Evolutionary conservation across 1,140 invertebrate genomes (phyloP).

Genomic region (Anastrepha ludens): DNA sequence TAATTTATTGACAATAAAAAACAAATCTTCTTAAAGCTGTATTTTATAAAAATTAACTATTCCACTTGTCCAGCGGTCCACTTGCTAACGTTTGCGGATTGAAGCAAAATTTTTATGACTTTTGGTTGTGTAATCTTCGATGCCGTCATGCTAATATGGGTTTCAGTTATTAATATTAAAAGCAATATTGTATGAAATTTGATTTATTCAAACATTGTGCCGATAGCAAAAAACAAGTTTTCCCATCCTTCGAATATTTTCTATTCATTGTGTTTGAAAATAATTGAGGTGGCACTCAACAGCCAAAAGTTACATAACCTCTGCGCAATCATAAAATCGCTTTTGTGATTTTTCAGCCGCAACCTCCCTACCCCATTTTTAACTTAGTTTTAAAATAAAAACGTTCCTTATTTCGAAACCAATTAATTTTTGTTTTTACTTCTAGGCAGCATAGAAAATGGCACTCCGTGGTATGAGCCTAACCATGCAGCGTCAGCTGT

Average conservation of each 20-base stretch:
- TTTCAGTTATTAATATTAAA: not conserved
- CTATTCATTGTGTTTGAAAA: not conserved
- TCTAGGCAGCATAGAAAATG: constrained; percentile 60
- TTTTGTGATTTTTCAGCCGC: not conserved
- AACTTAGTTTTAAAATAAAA: not conserved
- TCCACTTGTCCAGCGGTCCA: too few relatives aligned
- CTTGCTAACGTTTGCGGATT: too few relatives aligned
- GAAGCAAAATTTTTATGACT: too few relatives aligned
- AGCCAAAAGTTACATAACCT: constrained; percentile 20
- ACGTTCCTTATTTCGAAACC: not conserved
- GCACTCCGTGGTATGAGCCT: constrained; percentile 69
- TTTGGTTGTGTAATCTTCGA: too few relatives aligned
- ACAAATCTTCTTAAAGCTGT: too few relatives aligned
- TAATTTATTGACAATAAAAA: too few relatives aligned
- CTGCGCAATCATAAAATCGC: not conserved
- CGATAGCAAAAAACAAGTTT: not conserved
- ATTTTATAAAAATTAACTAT: too few relatives aligned
- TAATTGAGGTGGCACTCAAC: too few relatives aligned
- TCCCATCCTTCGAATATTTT: too few relatives aligned
- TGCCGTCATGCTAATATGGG: too few relatives aligned
- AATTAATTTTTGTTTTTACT: not conserved
- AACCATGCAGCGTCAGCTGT: constrained; percentile 67
- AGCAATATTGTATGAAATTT: not conserved
- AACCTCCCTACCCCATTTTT: not conserved
- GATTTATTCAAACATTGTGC: not conserved